Percentiles rank a stretch among this genome's conserved stretches.
Conservation (phyloP, 2,113 vertebrate genomes). For the Candoia aspera region DNA sequence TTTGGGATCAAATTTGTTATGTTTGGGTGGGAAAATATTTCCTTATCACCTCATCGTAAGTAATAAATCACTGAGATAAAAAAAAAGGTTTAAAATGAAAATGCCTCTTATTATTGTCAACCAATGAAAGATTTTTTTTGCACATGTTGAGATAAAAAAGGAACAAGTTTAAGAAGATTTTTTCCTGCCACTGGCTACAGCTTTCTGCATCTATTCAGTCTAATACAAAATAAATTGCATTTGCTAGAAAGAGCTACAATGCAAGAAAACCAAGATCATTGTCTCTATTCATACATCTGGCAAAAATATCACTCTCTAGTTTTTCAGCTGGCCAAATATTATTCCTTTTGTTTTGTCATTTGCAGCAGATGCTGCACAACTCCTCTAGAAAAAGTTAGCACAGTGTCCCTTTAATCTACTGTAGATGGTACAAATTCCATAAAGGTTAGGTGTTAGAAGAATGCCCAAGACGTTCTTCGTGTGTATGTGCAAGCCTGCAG, state of each 20-base stretch:
- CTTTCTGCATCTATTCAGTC: not conserved
- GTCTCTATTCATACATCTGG: not conserved
- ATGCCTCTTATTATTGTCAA: not conserved
- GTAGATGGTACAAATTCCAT: conserved; percentile 20
- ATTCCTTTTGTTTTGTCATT: conserved; percentile 39
- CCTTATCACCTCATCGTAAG: not conserved
- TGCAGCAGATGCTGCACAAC: conserved; percentile 15
- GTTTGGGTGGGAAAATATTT: not conserved
- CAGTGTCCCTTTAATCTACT: not conserved
- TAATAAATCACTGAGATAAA: not conserved
- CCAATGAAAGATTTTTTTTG: not conserved
- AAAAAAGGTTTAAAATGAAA: conserved; percentile 24
- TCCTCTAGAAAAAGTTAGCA: conserved; percentile 23
- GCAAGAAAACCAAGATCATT: conserved; percentile 24
- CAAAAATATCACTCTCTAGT: not conserved
- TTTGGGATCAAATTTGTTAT: not conserved
- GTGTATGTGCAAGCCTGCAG: not conserved
- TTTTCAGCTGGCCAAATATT: conserved; percentile 15
- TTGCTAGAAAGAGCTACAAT: conserved; percentile 5
- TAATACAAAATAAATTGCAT: conserved; percentile 21
- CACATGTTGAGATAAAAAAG: not conserved
- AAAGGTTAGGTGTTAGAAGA: conserved; percentile 25
- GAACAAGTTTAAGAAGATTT: not conserved
- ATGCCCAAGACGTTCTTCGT: conserved; percentile 7
- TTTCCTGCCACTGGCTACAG: conserved; percentile 8